These are phyloP conservation scores for Parauchenoglanis punctatus DNA, from an alignment of 2,797 vertebrate genomes.

Conservation along the genomic window DNA sequence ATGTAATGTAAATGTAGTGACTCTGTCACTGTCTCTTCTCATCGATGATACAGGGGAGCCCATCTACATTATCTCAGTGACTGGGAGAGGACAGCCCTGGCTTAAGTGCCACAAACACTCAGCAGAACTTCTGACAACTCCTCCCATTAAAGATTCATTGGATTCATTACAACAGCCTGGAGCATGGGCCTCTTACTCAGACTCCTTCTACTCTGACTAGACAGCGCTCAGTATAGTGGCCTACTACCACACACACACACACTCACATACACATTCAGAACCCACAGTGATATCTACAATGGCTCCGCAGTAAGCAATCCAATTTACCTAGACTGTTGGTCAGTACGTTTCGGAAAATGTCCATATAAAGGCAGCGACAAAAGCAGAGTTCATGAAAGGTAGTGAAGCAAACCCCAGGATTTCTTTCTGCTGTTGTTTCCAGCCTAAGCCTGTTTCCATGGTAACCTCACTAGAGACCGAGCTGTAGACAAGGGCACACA, in stretches of 20 bases:
- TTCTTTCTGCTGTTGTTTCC: slow-evolving; percentile 82
- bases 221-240: slow-evolving; percentile 24
- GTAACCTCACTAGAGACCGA: slow-evolving; percentile 79
- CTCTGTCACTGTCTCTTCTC: background rate
- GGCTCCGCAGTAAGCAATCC: slow-evolving; percentile 34
- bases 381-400: slow-evolving; percentile 58
- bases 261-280: slow-evolving; percentile 2
- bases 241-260: slow-evolving; percentile 13
- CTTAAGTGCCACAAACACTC: slow-evolving; percentile 37
- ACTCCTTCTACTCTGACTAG: slow-evolving; percentile 21
- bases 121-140: slow-evolving; percentile 47
- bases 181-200: slow-evolving; percentile 20
- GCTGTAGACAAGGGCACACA: slow-evolving; percentile 78
- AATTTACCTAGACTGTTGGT: slow-evolving; percentile 34
- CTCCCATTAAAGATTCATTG: slow-evolving; percentile 44
- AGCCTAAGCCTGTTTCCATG: slow-evolving; percentile 86
- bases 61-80: slow-evolving; percentile 11
- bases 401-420: slow-evolving; percentile 61
- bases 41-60: background rate
- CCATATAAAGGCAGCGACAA: slow-evolving; percentile 59
- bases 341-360: slow-evolving; percentile 51
- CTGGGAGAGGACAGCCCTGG: background rate
- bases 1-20: background rate
- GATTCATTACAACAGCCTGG: slow-evolving; percentile 43
- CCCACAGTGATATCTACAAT: slow-evolving; percentile 4